These are phyloP conservation scores for Acromyrmex echinatior DNA, from an alignment of 1,140 invertebrate species.

Conservation along the genomic window DNA sequence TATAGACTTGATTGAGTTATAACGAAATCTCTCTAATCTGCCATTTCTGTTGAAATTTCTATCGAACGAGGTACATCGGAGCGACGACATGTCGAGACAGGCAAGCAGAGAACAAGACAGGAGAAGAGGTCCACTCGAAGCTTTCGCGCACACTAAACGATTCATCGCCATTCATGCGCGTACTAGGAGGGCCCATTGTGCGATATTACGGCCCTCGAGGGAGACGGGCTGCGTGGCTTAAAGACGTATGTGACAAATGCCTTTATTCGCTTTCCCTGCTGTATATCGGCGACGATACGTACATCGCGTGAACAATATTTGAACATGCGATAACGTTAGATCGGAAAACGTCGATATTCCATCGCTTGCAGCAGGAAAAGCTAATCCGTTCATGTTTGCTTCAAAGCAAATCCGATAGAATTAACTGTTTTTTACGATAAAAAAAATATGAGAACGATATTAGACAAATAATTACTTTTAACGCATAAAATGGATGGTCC, in stretches of 20 bases:
- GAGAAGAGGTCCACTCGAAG: slow-evolving; percentile 43
- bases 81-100: not conserved
- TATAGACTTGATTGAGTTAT: slow-evolving; percentile 4
- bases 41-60: not conserved
- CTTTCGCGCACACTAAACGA: slow-evolving; percentile 51
- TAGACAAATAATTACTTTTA: not conserved
- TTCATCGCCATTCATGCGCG: slow-evolving; percentile 61
- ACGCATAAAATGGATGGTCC: not conserved
- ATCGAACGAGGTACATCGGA: not conserved
- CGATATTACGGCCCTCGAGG: slow-evolving; percentile 63
- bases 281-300: slow-evolving; percentile 53
- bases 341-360: slow-evolving; percentile 59
- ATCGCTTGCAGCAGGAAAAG: not conserved
- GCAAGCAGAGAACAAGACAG: slow-evolving; percentile 16
- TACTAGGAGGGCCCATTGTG: slow-evolving; percentile 63
- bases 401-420: not conserved
- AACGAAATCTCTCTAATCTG: not conserved
- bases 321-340: slow-evolving; percentile 44
- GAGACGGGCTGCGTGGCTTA: slow-evolving; percentile 57
- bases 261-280: slow-evolving; percentile 68
- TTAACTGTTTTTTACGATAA: not conserved
- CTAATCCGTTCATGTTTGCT: not conserved
- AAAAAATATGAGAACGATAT: not conserved
- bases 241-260: slow-evolving; percentile 75
- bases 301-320: slow-evolving; percentile 55